Evolutionary conservation across 2,113 vertebrate genomes (phyloP), one percentile per base, ranked within the genome.

Genomic region (Chitala chitala): DNA sequence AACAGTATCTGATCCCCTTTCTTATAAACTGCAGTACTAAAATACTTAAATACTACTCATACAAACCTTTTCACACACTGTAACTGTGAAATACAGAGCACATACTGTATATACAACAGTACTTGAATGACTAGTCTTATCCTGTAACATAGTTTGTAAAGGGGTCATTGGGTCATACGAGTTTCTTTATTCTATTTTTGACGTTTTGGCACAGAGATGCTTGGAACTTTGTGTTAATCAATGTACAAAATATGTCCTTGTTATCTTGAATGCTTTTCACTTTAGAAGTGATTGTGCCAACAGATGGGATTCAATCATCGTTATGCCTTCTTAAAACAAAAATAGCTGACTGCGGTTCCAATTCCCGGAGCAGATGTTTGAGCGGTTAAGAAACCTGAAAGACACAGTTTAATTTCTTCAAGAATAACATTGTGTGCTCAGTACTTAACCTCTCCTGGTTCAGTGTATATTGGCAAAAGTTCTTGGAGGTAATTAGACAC

Each of bases 211-310:
- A 63, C 26, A 9, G 36, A 38, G 20, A 63, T n/a, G 29, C 61
- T 58, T 31, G 26, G 55, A 64, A 33, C 33, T 64, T 64, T 64
- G 61, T 40, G 31, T 64, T 64, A 36, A 9, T 31, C 38, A 64
- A 64, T 38, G 61, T 64, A n/a, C 61, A 64, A 20, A 64, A 64
- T 64, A 36, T 7, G 38, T 33, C 17, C 59, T 36, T 12, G 59
- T 12, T 38, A 63, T 63, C 36, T 63, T 36, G 20, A 29, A 63
- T 36, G 29, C 31, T 36, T 63, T 63, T 1, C 29, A 15, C 36
- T 64, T 64, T 64, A 15, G 31, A 63, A 63, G 36, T 20, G 17
- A 40, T 33, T 22, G 29, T 22, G 36, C 61, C 36, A 38, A 63
- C 59, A 63, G 59, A 63, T 63, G 33, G 13, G 17, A 64, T 64